Percentiles rank a stretch among this genome's conserved stretches.
These are phyloP conservation scores for Drosophila maculinotata DNA, from an alignment of 2,888 invertebrate genomes.

Conservation along the genomic window DNA sequence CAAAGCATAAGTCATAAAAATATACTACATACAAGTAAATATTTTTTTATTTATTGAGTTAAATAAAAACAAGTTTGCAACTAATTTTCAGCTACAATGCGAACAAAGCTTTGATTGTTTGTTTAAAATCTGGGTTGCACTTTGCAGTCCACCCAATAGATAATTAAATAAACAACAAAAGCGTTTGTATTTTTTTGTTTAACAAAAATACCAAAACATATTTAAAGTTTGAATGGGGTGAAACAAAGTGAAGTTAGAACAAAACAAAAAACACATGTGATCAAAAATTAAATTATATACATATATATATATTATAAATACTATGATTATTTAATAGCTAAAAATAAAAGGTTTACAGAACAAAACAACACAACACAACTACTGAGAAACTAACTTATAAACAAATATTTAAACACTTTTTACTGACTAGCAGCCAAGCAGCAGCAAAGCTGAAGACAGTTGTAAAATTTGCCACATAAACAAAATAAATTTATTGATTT, in stretches of 20 bases:
- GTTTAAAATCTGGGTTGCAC: background rate
- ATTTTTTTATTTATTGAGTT: constrained; percentile 21
- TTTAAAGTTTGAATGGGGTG: constrained; percentile 33
- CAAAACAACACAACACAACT: constrained; percentile 33
- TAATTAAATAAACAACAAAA: constrained; percentile 1
- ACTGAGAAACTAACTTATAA: constrained; percentile 16
- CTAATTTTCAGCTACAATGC: constrained; percentile 19
- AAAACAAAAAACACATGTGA: constrained; percentile 72
- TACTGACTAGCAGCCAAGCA: constrained; percentile 30
- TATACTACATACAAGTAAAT: constrained; percentile 1
- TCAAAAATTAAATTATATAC: constrained; percentile 71
- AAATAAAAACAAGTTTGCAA: constrained; percentile 5
- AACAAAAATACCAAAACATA: constrained; percentile 33
- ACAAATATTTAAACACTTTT: constrained; percentile 51
- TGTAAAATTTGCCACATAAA: constrained; percentile 42
- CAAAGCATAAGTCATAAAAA: constrained; percentile 43
- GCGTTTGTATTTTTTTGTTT: constrained; percentile 18
- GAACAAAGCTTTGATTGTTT: constrained; percentile 31
- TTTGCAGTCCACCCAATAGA: background rate
- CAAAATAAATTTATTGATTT: constrained; percentile 40
- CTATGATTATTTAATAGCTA: constrained; percentile 60
- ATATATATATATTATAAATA: constrained; percentile 51
- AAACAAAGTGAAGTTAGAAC: constrained; percentile 42
- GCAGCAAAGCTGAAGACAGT: constrained; percentile 32
- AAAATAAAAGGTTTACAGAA: constrained; percentile 44